Percentiles rank a stretch among this genome's conserved stretches.
Conservation (phyloP, 2,113 vertebrate genomes). For the Erythrocercus mccallii region DNA sequence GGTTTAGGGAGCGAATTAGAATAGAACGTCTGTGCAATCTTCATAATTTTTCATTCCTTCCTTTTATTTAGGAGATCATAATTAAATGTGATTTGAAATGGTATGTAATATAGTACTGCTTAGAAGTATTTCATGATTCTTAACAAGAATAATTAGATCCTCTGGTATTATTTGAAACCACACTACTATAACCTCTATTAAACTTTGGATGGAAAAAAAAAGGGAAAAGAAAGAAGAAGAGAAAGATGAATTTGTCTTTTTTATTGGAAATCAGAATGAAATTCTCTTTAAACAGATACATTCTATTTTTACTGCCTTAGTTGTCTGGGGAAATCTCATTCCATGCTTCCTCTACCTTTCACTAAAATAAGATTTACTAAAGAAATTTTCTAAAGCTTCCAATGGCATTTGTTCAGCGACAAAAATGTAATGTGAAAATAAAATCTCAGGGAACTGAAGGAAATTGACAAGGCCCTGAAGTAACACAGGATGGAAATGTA, state of each 20-base stretch:
- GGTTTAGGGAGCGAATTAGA: conserved; percentile 25
- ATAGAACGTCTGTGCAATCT: background rate
- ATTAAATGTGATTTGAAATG: conserved; percentile 55
- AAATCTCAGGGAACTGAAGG: background rate
- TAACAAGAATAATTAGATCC: conserved; percentile 59
- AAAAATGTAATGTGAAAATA: background rate
- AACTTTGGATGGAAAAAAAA: background rate
- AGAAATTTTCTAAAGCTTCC: background rate
- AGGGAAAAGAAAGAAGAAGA: background rate
- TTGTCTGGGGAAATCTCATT: conserved; percentile 10
- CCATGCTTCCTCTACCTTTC: background rate
- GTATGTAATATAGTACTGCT: conserved; percentile 28
- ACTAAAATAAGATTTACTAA: background rate
- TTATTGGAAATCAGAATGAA: conserved; percentile 26
- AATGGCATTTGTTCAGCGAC: background rate
- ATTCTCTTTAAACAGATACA: conserved; percentile 12
- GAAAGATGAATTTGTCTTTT: conserved; percentile 39
- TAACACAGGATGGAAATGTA: background rate
- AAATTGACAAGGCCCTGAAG: background rate
- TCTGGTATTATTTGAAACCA: conserved; percentile 45
- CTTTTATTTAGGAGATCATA: conserved; percentile 57
- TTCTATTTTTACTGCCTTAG: conserved; percentile 25
- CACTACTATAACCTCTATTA: conserved; percentile 8
- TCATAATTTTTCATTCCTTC: background rate
- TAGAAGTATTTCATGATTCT: conserved; percentile 32